A percentile compares a stretch with the other conserved stretches of the same genome.
These are phyloP conservation scores for Agonopterix subpropinquella DNA, from an alignment of 2,888 invertebrate species.

Conservation along the genomic window DNA sequence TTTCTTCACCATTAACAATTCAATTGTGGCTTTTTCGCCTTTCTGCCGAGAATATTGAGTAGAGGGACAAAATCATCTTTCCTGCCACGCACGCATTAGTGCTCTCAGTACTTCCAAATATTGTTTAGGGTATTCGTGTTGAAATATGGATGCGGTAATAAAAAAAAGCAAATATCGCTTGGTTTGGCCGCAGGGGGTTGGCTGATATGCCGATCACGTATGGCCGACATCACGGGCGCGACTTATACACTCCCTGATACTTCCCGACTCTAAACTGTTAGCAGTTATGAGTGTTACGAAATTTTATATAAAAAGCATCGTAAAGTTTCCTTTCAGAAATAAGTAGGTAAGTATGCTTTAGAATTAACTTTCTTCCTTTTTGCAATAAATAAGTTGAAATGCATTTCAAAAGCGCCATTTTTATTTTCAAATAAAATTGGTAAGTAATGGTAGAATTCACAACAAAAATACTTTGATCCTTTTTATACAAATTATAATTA, in stretches of 20 bases:
- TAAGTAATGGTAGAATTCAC: too few relatives aligned
- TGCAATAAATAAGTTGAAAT: too few relatives aligned
- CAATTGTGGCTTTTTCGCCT: constrained; percentile 31
- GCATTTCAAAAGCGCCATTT: too few relatives aligned
- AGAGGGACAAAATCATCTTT: constrained; percentile 46
- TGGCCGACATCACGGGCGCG: constrained; percentile 30
- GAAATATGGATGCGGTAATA: constrained; percentile 69
- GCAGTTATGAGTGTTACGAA: constrained; percentile 33
- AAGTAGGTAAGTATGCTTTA: constrained; percentile 5
- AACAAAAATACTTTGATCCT: too few relatives aligned
- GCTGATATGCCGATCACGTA: constrained; percentile 55
- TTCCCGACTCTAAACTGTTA: constrained; percentile 35
- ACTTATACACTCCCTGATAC: constrained; percentile 34
- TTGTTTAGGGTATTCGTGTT: constrained; percentile 59
- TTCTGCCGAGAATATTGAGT: constrained; percentile 40
- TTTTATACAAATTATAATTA: too few relatives aligned
- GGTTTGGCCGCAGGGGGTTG: constrained; percentile 41
- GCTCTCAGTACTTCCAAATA: constrained; percentile 58
- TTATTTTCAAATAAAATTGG: too few relatives aligned
- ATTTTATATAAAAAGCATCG: constrained; percentile 11
- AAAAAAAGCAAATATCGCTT: constrained; percentile 62
- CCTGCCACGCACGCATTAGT: constrained; percentile 62
- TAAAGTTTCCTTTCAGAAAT: too few relatives aligned
- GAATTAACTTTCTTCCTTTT: too few relatives aligned
- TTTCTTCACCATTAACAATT: constrained; percentile 29